A percentile compares a stretch with the other conserved stretches of the same genome.
These are phyloP conservation scores for Gastrophryne carolinensis DNA, from an alignment of 2,797 vertebrate species.

Conservation along the genomic window DNA sequence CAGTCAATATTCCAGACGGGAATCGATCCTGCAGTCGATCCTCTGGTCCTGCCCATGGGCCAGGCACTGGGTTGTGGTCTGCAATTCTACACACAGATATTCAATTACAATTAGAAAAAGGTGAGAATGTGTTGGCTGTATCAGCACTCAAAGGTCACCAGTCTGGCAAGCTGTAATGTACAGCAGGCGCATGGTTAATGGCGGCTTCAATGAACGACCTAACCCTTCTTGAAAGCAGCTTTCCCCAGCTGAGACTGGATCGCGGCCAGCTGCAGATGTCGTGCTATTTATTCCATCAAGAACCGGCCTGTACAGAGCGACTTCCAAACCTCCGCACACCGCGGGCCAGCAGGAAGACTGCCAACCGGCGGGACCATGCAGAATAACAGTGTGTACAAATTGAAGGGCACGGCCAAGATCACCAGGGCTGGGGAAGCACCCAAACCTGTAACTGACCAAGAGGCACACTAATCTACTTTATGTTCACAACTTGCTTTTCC, in stretches of 20 bases:
- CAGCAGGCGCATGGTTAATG: background rate
- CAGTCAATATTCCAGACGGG: no score
- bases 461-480: no score
- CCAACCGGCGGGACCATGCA: background rate
- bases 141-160: no score
- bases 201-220: background rate
- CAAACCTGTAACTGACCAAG: no score
- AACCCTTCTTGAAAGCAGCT: background rate
- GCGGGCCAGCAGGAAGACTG: background rate
- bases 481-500: no score
- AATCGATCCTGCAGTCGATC: no score
- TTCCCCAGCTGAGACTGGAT: slow-evolving; percentile 13
- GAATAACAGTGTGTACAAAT: background rate
- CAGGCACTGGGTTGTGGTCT: no score
- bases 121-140: no score
- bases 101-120: no score
- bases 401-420: background rate
- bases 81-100: no score
- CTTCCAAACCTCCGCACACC: slow-evolving; percentile 2
- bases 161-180: background rate
- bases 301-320: slow-evolving; percentile 32
- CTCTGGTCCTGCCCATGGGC: no score
- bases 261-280: slow-evolving; percentile 24
- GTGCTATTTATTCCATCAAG: slow-evolving; percentile 32
- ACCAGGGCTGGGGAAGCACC: background rate